Evolutionary conservation across 2,113 vertebrate species (phyloP).

Genomic region (Porphyrio hochstetteri): DNA sequence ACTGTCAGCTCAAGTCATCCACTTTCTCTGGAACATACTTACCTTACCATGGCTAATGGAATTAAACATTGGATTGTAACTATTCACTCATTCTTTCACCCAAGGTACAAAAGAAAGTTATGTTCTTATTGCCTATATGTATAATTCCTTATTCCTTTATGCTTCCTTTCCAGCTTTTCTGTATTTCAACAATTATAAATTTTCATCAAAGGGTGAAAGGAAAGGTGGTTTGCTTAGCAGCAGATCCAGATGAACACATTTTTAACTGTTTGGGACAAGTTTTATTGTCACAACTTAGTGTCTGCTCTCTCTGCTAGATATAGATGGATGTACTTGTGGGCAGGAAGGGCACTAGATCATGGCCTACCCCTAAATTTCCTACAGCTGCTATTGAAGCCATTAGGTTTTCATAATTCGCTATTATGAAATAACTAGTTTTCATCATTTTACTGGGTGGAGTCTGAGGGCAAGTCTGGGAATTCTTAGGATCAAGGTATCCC

Average conservation of each 20-base stretch:
- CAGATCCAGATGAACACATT: neutral
- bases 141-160: neutral
- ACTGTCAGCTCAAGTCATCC: neutral
- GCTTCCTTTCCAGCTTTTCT: neutral
- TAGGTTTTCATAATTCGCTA: neutral
- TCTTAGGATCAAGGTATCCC: neutral
- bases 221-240: neutral
- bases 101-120: neutral
- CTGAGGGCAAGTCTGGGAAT: neutral
- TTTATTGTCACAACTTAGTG: neutral
- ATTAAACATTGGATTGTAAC: neutral
- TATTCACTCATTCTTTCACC: neutral
- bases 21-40: neutral
- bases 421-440: neutral
- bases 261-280: neutral
- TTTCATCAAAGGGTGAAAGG: neutral
- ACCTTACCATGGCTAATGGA: neutral
- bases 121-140: neutral
- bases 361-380: neutral
- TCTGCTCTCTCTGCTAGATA: neutral
- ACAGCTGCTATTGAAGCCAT: neutral
- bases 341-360: neutral
- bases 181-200: neutral
- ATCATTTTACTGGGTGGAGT: neutral
- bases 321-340: neutral